These are phyloP conservation scores for Drosophila subsilvestris DNA, from an alignment of 2,888 invertebrate genomes.

Conservation along the genomic window DNA sequence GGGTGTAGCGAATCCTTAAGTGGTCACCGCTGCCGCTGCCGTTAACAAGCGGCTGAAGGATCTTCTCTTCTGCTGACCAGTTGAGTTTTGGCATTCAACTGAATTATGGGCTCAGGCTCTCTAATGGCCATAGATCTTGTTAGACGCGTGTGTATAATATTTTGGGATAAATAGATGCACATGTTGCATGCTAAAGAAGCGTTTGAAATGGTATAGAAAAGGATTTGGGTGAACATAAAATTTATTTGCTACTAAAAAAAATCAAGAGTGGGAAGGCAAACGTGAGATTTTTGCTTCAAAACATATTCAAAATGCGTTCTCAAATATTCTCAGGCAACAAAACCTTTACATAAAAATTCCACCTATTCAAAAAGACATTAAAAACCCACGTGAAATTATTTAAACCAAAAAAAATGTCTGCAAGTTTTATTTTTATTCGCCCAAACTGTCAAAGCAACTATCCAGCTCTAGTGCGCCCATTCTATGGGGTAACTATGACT, in stretches of 20 bases:
- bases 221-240: neutral
- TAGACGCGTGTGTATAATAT: conserved; percentile 11
- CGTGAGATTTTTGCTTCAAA: no score
- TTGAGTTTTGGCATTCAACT: conserved; percentile 54
- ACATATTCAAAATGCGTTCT: neutral
- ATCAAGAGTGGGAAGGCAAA: neutral
- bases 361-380: no score
- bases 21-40: conserved; percentile 62
- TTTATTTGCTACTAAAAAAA: no score
- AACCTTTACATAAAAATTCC: no score
- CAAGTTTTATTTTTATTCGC: no score
- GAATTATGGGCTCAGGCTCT: conserved; percentile 36
- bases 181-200: neutral
- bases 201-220: neutral
- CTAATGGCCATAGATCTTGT: conserved; percentile 15
- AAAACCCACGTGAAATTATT: neutral
- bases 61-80: conserved; percentile 24
- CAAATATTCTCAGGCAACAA: neutral
- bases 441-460: neutral
- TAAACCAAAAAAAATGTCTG: neutral
- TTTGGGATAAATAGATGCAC: neutral
- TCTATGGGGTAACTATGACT: neutral
- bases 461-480: neutral
- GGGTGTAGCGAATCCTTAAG: conserved; percentile 76
- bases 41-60: conserved; percentile 64